Evolutionary conservation across 2,797 vertebrate species (phyloP).

Genomic region (Neopelma chrysocephalum): DNA sequence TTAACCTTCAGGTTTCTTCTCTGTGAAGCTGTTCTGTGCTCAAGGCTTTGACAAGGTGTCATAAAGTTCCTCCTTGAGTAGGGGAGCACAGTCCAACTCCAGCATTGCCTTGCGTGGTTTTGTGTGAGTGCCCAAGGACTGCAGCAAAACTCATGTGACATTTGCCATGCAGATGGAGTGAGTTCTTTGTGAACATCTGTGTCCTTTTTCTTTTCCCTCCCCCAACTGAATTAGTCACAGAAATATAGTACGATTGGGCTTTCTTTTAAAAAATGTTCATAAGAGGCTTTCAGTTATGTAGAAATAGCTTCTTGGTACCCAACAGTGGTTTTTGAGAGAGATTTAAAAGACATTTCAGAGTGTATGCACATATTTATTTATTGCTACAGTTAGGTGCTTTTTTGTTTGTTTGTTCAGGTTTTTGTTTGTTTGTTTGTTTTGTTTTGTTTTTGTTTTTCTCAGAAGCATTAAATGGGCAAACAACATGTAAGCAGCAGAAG

Average conservation of each 20-base stretch:
- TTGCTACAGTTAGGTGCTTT: background rate
- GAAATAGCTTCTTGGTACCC: background rate
- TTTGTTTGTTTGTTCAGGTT: background rate
- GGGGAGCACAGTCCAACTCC: accelerated
- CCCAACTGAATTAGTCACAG: background rate
- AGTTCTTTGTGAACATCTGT: background rate
- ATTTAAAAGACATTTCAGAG: background rate
- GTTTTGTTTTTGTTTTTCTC: background rate
- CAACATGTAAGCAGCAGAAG: background rate
- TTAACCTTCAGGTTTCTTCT: background rate
- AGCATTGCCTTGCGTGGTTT: background rate
- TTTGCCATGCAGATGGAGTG: background rate
- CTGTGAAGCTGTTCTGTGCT: background rate
- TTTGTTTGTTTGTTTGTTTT: background rate
- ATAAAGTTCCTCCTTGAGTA: background rate
- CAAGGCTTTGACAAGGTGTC: background rate
- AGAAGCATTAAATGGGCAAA: background rate
- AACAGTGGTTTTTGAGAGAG: background rate
- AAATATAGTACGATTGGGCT: background rate
- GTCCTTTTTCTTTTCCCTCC: background rate
- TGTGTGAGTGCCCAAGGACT: background rate
- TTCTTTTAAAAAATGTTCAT: background rate
- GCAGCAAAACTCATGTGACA: background rate
- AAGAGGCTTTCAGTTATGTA: background rate
- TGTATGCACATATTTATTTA: background rate